Percentiles rank a stretch among this genome's conserved stretches.
Conservation (phyloP, 2,113 vertebrate genomes). For the Zosterops lateralis region DNA sequence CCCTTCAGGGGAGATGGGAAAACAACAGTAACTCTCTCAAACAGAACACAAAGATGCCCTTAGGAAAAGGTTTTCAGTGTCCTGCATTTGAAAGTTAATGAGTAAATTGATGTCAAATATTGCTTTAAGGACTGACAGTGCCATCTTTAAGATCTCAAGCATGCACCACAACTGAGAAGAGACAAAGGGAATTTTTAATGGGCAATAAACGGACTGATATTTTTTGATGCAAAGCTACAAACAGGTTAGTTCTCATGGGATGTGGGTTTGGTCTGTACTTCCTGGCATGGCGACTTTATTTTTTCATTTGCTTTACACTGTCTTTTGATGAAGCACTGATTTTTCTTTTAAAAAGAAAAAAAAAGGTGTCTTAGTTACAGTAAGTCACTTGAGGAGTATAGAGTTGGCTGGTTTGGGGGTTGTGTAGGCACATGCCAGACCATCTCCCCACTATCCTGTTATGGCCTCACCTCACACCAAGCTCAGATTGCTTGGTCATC, state of each 20-base stretch:
- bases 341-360: not conserved
- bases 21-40: constrained; percentile 51
- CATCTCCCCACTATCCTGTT: not conserved
- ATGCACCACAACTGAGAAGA: constrained; percentile 33
- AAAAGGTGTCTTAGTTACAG: not conserved
- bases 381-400: not conserved
- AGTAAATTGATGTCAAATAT: constrained; percentile 45
- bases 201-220: constrained; percentile 34
- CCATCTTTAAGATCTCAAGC: constrained; percentile 41
- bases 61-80: constrained; percentile 48
- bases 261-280: constrained; percentile 18
- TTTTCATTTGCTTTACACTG: not conserved
- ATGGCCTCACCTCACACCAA: not conserved
- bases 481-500: not conserved
- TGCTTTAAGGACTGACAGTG: constrained; percentile 20
- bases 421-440: not conserved
- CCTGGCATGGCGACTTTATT: not conserved
- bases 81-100: constrained; percentile 58
- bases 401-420: not conserved
- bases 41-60: constrained; percentile 39
- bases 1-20: constrained; percentile 33
- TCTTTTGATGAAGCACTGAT: not conserved
- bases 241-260: constrained; percentile 19
- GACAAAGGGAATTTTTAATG: constrained; percentile 52
- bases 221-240: constrained; percentile 24